Percentiles rank a stretch among this genome's conserved stretches.
Conservation (phyloP, 53 echinoderm and acorn worm genomes). For the Echinometra lucunter region DNA sequence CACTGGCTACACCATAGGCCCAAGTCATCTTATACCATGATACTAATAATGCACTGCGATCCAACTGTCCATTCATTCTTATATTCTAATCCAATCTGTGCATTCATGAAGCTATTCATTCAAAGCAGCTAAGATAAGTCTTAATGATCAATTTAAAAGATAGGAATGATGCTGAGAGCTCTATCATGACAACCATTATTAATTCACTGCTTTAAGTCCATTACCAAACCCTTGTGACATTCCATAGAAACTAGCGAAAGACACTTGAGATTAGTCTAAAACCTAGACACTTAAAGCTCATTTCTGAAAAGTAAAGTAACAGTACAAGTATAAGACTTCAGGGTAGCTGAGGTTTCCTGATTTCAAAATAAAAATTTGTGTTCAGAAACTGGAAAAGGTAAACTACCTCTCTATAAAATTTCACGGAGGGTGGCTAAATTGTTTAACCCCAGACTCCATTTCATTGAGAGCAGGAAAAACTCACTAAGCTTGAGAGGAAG, state of each 20-base stretch:
- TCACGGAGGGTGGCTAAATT: background rate
- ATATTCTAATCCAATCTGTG: background rate
- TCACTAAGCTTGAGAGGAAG: background rate
- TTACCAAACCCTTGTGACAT: constrained; percentile 59
- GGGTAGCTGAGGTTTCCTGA: background rate
- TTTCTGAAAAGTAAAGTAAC: background rate
- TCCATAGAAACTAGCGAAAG: constrained; percentile 38
- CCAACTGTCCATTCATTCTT: background rate
- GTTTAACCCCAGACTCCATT: background rate
- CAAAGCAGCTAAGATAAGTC: background rate
- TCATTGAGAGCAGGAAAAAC: background rate
- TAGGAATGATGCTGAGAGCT: background rate
- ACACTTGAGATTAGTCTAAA: background rate
- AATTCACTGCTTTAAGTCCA: constrained; percentile 4
- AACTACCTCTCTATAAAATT: background rate
- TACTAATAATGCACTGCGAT: no score
- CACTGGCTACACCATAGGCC: no score
- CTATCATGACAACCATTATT: background rate
- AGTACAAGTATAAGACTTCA: background rate
- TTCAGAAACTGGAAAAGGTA: background rate
- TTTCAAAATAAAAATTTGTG: background rate
- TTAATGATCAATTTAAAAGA: constrained; percentile 27
- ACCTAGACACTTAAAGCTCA: background rate
- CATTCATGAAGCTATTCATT: background rate
- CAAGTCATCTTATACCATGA: no score